A percentile compares a stretch with the other conserved stretches of the same genome.
phyloP scores from a whole-genome alignment of 2,888 invertebrate species.

The Abrostola triplasia region DNA sequence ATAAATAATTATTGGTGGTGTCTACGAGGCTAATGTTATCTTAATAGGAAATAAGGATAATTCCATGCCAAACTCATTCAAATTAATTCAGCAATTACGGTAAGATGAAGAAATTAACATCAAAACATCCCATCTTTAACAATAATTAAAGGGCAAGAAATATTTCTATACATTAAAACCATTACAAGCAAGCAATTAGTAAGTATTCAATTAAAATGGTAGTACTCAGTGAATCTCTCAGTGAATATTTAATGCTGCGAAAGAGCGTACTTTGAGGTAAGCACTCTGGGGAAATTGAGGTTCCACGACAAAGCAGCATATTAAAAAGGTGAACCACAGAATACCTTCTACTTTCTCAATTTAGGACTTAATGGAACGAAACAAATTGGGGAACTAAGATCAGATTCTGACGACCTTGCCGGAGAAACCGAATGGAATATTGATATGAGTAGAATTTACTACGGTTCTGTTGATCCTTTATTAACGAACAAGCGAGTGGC shows the following conservation, averaged over 20 bases:
- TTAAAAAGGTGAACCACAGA: slow-evolving; percentile 23
- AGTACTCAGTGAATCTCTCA: slow-evolving; percentile 1
- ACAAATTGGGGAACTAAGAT: slow-evolving; percentile 14
- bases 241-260: slow-evolving; percentile 11
- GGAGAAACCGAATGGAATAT: background rate
- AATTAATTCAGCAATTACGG: background rate
- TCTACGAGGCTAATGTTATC: no score
- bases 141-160: background rate
- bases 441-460: no score
- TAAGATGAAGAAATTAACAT: background rate
- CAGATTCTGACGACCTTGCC: slow-evolving; percentile 1
- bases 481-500: no score
- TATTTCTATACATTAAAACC: background rate
- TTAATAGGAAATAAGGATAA: background rate
- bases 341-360: slow-evolving; percentile 6
- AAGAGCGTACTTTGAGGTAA: slow-evolving; percentile 5
- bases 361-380: slow-evolving; percentile 24
- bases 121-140: background rate
- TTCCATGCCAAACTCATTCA: background rate
- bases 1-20: no score
- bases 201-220: slow-evolving; percentile 19
- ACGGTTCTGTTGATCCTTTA: background rate
- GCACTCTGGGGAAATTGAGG: slow-evolving; percentile 27
- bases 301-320: slow-evolving; percentile 15
- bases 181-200: background rate